These are phyloP conservation scores for Pogonognathellus flavescens DNA, from an alignment of 1,140 invertebrate species.

Conservation along the genomic window DNA sequence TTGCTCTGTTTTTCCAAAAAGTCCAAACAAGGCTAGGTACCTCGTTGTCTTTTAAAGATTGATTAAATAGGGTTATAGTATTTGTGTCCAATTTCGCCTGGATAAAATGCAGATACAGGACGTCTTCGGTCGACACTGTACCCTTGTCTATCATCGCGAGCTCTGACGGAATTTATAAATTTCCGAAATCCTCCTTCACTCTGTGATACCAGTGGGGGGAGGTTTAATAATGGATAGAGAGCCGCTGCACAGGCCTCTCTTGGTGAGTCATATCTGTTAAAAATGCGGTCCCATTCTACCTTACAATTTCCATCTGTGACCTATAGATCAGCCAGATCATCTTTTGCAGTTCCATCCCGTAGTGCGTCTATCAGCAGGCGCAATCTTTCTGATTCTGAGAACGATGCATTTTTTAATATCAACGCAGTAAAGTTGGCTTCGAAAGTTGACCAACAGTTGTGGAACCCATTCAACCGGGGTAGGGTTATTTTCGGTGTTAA, in stretches of 20 bases:
- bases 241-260: neutral
- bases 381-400: neutral
- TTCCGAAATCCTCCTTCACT: conserved; percentile 1
- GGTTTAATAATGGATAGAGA: neutral
- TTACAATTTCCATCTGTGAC: conserved; percentile 7
- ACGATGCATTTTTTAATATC: neutral
- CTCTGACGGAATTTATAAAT: neutral
- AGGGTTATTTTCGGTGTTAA: neutral
- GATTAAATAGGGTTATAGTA: neutral
- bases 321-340: neutral
- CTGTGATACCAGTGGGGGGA: conserved; percentile 2
- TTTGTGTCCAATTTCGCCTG: neutral
- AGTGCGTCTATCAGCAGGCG: neutral
- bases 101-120: conserved; percentile 15
- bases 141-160: neutral
- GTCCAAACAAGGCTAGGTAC: neutral
- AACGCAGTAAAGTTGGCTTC: neutral
- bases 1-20: conserved; percentile 9
- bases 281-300: neutral
- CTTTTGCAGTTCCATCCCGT: neutral
- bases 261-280: neutral
- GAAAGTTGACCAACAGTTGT: conserved; percentile 17
- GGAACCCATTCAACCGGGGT: neutral
- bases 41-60: neutral
- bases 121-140: neutral